Percentiles rank a stretch among this genome's conserved stretches.
phyloP scores from a whole-genome alignment of 35 echinoderm and acorn worm genomes.

The Apostichopus parvimensis region DNA sequence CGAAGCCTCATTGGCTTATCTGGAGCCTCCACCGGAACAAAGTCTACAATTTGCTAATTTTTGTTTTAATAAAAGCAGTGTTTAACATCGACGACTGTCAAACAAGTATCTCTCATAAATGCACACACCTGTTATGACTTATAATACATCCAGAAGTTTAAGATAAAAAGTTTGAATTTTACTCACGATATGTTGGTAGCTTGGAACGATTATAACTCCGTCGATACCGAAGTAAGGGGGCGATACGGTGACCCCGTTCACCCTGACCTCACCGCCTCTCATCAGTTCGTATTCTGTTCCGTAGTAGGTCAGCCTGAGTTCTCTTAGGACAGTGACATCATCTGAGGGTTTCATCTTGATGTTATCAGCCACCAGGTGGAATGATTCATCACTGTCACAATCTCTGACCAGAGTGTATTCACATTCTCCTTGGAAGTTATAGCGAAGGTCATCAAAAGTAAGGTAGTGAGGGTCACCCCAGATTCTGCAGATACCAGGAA shows the following conservation, averaged over 20 bases:
- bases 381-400: constrained; percentile 46
- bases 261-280: constrained; percentile 31
- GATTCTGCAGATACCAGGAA: constrained; percentile 55
- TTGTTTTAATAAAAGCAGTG: too few relatives aligned
- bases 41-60: too few relatives aligned
- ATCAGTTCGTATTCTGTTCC: constrained; percentile 18
- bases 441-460: constrained; percentile 69
- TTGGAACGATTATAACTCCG: constrained; percentile 23
- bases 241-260: constrained; percentile 46
- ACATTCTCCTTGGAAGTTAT: constrained; percentile 86
- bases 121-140: too few relatives aligned
- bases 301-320: constrained; percentile 33
- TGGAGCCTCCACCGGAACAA: too few relatives aligned
- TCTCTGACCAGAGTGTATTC: constrained; percentile 81
- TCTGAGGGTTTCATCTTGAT: constrained; percentile 69
- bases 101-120: too few relatives aligned
- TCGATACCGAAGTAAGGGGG: constrained; percentile 29
- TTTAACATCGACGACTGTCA: too few relatives aligned
- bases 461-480: constrained; percentile 91
- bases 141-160: too few relatives aligned
- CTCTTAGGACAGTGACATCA: constrained; percentile 31
- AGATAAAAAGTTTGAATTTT: too few relatives aligned
- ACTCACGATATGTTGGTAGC: constrained; percentile 30
- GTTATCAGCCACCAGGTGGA: constrained; percentile 75
- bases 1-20: too few relatives aligned